phyloP scores from a whole-genome alignment of 1,140 invertebrate genomes.

The Zaprionus davidi region DNA sequence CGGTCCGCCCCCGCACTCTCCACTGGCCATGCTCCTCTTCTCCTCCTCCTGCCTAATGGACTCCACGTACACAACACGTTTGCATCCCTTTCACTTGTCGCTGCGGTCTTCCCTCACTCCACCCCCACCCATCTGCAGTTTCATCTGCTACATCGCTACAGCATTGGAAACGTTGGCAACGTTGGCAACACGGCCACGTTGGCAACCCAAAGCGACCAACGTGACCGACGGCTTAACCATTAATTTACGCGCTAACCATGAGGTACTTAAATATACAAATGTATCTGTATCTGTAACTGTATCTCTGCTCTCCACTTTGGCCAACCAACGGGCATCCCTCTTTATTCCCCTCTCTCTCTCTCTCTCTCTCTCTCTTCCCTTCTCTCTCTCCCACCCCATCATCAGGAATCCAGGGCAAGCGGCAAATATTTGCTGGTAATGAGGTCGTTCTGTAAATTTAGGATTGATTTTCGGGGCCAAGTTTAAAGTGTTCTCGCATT shows the following conservation, averaged over 20 bases:
- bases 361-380: neutral
- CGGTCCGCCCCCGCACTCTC: neutral
- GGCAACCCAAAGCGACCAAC: slow-evolving; percentile 45
- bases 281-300: slow-evolving; percentile 65
- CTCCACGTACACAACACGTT: slow-evolving; percentile 21
- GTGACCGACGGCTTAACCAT: slow-evolving; percentile 70
- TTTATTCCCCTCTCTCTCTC: neutral
- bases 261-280: slow-evolving; percentile 79
- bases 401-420: neutral
- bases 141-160: slow-evolving; percentile 14
- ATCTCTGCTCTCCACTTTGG: slow-evolving; percentile 46
- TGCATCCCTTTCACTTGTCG: slow-evolving; percentile 12
- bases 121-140: slow-evolving; percentile 6
- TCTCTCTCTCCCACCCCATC: neutral
- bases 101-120: slow-evolving; percentile 17
- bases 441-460: slow-evolving; percentile 63
- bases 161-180: neutral
- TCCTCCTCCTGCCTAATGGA: slow-evolving; percentile 17
- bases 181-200: slow-evolving; percentile 46
- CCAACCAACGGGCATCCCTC: neutral
- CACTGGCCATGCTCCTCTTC: neutral
- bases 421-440: slow-evolving; percentile 75
- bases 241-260: slow-evolving; percentile 79
- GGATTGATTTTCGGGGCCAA: slow-evolving; percentile 26
- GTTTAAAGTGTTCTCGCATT: neutral